A percentile compares a stretch with the other conserved stretches of the same genome.
These are phyloP conservation scores for Mesoclemmys tuberculata DNA, from an alignment of 2,113 vertebrate species.

Conservation along the genomic window DNA sequence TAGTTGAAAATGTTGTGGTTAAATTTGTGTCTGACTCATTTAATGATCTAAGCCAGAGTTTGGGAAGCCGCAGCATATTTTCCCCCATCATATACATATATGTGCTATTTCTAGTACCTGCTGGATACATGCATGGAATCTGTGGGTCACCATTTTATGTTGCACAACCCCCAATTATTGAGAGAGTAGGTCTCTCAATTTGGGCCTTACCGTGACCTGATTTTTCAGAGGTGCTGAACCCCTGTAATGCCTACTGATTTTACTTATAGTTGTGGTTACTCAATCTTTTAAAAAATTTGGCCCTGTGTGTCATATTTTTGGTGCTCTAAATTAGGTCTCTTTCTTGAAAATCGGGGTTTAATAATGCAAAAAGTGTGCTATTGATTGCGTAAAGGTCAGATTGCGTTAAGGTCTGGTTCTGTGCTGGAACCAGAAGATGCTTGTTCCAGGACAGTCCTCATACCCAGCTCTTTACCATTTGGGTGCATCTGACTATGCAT, in stretches of 20 bases:
- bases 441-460: background rate
- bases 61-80: background rate
- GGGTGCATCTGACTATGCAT: background rate
- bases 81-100: background rate
- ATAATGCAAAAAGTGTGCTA: background rate
- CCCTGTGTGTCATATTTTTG: background rate
- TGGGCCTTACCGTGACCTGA: background rate
- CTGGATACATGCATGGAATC: background rate
- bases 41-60: background rate
- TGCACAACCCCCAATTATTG: background rate
- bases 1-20: background rate
- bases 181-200: background rate
- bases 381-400: background rate
- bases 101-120: background rate
- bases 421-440: background rate
- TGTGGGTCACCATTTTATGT: background rate
- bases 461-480: background rate
- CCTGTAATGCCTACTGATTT: background rate
- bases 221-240: background rate
- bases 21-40: background rate
- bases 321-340: background rate
- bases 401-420: background rate
- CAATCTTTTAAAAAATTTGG: background rate
- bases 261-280: background rate
- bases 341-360: background rate